Conservation (phyloP, 2,888 invertebrate genomes). For the Lithodes maja region DNA sequence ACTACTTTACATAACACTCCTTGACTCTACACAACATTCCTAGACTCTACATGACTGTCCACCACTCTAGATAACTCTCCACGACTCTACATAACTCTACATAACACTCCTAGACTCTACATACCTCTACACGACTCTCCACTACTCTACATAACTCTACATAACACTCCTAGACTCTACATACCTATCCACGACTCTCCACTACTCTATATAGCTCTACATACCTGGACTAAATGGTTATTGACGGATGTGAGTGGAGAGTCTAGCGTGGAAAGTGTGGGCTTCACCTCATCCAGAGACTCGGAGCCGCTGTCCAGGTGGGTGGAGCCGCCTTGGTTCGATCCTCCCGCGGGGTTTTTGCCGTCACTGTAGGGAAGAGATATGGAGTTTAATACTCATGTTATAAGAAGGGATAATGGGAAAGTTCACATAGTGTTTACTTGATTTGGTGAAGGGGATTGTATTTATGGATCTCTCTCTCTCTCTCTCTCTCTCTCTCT, state of each 20-base stretch:
- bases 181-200: background rate
- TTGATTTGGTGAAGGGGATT: no score
- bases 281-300: conserved; percentile 69
- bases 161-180: background rate
- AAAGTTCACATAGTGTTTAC: no score
- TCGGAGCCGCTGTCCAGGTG: conserved; percentile 70
- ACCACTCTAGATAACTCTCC: no score
- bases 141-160: background rate
- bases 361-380: conserved; percentile 56
- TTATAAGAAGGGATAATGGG: no score
- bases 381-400: no score
- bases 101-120: background rate
- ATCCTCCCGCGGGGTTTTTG: conserved; percentile 60
- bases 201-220: background rate
- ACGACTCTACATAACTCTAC: background rate
- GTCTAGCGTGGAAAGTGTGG: conserved; percentile 68
- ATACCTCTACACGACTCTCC: background rate
- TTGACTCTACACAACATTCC: no score
- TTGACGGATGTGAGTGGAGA: conserved; percentile 65
- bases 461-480: no score
- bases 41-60: no score
- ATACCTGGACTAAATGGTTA: conserved; percentile 57
- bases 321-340: conserved; percentile 58
- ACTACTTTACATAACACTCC: no score
- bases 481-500: no score